Conservation (phyloP, 2,888 invertebrate species). For the Andrena marginata region DNA sequence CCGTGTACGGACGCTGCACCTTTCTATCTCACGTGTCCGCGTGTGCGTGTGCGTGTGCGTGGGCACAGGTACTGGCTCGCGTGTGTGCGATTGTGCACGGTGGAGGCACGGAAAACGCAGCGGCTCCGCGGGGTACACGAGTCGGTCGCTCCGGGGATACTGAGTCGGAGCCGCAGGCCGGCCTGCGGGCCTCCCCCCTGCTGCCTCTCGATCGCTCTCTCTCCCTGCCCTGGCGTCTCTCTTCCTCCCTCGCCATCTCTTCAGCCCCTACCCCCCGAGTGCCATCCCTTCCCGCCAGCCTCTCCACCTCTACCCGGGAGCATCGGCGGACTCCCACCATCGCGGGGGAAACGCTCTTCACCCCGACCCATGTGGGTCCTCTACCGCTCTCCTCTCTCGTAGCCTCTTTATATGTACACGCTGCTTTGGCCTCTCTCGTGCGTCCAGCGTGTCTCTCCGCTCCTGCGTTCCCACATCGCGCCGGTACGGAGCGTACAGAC, state of each 20-base stretch:
- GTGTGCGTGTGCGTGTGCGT: constrained; percentile 9
- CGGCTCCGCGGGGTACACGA: constrained; percentile 84
- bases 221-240: constrained; percentile 45
- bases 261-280: constrained; percentile 22
- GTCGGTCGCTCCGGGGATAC: constrained; percentile 86
- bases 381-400: constrained; percentile 38
- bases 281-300: constrained; percentile 31
- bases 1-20: constrained; percentile 28
- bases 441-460: constrained; percentile 39
- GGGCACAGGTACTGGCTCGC: not conserved
- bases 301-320: constrained; percentile 39
- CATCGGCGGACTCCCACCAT: constrained; percentile 59
- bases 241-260: constrained; percentile 46
- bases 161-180: constrained; percentile 85
- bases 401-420: constrained; percentile 53
- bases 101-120: constrained; percentile 66
- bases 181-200: constrained; percentile 83
- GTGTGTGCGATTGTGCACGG: constrained; percentile 49
- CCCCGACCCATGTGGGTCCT: constrained; percentile 57
- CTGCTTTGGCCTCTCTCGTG: constrained; percentile 41
- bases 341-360: constrained; percentile 47
- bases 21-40: constrained; percentile 7
- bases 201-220: constrained; percentile 55
- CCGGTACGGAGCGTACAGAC: constrained; percentile 20
- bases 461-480: constrained; percentile 1